Percentiles rank a stretch among this genome's conserved stretches.
phyloP scores from a whole-genome alignment of 2,797 vertebrate genomes.

The Ciconia nigra region DNA sequence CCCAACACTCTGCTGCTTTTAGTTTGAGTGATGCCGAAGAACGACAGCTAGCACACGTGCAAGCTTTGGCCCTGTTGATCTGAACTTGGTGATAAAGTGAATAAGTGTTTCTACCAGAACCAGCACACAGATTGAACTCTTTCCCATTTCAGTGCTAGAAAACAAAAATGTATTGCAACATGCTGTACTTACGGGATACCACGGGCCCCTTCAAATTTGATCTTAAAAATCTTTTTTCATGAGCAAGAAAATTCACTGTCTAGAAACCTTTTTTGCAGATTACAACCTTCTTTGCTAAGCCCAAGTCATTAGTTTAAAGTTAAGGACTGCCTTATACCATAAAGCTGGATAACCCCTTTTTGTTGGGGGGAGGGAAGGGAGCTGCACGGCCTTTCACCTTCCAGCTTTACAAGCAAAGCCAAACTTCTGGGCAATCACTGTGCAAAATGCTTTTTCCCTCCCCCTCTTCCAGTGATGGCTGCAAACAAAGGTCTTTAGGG shows the following conservation, averaged over 20 bases:
- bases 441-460: slow-evolving; percentile 49
- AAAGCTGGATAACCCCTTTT: neutral
- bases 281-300: neutral
- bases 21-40: neutral
- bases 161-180: neutral
- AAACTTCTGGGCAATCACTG: slow-evolving; percentile 55
- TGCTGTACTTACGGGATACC: neutral
- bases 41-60: neutral
- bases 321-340: slow-evolving; percentile 14
- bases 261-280: neutral
- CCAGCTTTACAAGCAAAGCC: slow-evolving; percentile 54
- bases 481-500: slow-evolving; percentile 61
- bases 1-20: neutral
- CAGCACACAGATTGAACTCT: neutral
- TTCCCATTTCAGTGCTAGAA: neutral
- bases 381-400: slow-evolving; percentile 46
- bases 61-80: neutral
- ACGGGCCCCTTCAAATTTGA: neutral
- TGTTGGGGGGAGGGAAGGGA: neutral
- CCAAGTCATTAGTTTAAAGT: neutral
- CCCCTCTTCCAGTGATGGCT: slow-evolving; percentile 42
- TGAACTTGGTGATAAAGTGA: neutral
- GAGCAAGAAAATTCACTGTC: neutral
- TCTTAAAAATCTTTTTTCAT: neutral
- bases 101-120: neutral